Evolutionary conservation across 2,113 vertebrate species (phyloP).

Genomic region (Desmodus rotundus): DNA sequence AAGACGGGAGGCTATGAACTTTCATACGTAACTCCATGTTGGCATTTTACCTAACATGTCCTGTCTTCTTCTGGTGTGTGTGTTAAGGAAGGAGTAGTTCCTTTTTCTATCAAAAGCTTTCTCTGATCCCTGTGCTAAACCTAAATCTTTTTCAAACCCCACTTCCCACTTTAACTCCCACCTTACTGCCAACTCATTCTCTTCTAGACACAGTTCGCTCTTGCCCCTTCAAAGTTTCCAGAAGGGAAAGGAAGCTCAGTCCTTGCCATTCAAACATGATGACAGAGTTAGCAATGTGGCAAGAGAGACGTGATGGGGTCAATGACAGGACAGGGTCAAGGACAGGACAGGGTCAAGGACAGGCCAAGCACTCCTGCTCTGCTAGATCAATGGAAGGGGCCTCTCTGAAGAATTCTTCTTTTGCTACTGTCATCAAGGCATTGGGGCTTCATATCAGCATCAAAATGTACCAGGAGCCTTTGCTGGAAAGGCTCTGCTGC

Average conservation of each 20-base stretch:
- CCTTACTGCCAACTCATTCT: not conserved
- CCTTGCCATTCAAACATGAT: not conserved
- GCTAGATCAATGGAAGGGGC: not conserved
- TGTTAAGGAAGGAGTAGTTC: not conserved
- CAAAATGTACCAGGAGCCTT: not conserved
- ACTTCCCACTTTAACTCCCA: not conserved
- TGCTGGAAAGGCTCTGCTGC: not conserved
- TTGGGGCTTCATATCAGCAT: not conserved
- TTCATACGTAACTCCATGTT: rapidly evolving
- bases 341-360: not conserved
- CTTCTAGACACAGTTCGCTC: not conserved
- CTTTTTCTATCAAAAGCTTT: not conserved
- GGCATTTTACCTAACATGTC: not conserved
- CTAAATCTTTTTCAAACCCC: not conserved
- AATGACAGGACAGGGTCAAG: not conserved
- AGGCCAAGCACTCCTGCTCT: not conserved
- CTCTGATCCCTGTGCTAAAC: not conserved
- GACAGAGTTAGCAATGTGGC: not conserved
- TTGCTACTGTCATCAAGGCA: not conserved
- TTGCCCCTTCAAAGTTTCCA: not conserved
- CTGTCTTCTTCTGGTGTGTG: not conserved
- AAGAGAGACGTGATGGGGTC: not conserved
- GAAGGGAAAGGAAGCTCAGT: not conserved
- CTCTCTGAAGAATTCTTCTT: not conserved
- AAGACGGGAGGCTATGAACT: not conserved